Evolutionary conservation across 2,113 vertebrate genomes (phyloP), one percentile per base, ranked within the genome.

Genomic region (Climacteris rufus): DNA sequence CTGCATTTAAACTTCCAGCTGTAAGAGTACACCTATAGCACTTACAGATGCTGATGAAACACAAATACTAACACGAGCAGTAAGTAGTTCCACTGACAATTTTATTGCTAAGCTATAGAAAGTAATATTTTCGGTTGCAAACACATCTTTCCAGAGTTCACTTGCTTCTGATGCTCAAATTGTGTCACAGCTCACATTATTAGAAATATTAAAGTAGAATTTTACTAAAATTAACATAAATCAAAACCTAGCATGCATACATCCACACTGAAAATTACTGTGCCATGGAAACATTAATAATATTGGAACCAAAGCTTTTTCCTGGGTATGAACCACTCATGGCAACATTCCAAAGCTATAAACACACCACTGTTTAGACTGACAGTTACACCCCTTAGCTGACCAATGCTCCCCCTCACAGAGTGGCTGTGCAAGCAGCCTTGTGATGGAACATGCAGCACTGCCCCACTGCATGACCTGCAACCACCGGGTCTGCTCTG

Each of bases 401-500:
- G 9, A 83, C 21, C 75, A 71, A 24, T 4, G 35, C 7, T 42
- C 20, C 14, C 5, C 10, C 30, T 42, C 63, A 49, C 0, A 1
- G 14, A 45, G 54, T 0, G 42, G 17, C 68, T 75, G 28, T 7
- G 11, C 24, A 40, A 88, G 45, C 49, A 78, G 68, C 11, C 57
- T 14, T 28, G 52, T 9, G 74, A 72, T 5, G 5, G 28, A 82
- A 47, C 44, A 37, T 0, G 2, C 24, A 35, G 45, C 21, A 13
- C 27, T 42, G 42, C n/a, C 31, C 42, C 68, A 40, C 5, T 9
- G 24, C 21, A 53, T 0, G 2, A 33, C 15, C 33, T 54, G 30
- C 16, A n/a, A 63, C 2, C 0, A 0, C 33, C 54, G 33, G 23
- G 17, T 8, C 18, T 16, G 11, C 50, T 39, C 1, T 1, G 39